phyloP scores from a whole-genome alignment of 2,888 invertebrate species.

The Eupithecia subfuscata region DNA sequence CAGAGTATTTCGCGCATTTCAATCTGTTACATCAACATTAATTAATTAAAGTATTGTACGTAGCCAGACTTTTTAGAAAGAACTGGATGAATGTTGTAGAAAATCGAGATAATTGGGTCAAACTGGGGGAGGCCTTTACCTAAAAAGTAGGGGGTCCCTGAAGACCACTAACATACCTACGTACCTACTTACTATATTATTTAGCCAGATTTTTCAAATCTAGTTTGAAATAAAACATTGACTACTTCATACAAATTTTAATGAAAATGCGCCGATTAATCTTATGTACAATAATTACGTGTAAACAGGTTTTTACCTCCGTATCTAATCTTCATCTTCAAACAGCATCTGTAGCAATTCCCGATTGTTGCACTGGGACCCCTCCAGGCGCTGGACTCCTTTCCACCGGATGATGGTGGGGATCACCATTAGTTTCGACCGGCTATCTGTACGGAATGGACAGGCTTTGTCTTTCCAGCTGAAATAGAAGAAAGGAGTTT shows the following conservation, averaged over 20 bases:
- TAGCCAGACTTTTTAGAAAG: too few species aligned
- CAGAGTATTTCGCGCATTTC: too few species aligned
- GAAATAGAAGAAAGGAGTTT: conserved; percentile 46
- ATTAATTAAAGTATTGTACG: too few species aligned
- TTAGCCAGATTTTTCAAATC: background rate
- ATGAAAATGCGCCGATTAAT: conserved; percentile 24
- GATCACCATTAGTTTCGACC: conserved; percentile 89
- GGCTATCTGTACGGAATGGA: conserved; percentile 90
- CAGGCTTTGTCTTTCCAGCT: conserved; percentile 94
- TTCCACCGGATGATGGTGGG: conserved; percentile 93
- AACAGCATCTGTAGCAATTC: conserved; percentile 92
- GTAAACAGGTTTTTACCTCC: conserved; percentile 1
- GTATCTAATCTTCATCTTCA: conserved; percentile 83
- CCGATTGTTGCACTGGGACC: conserved; percentile 88
- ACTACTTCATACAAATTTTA: conserved; percentile 2
- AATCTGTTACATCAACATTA: too few species aligned
- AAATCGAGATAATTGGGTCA: too few species aligned
- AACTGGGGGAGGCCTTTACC: too few species aligned
- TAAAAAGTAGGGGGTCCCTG: too few species aligned
- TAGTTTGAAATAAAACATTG: background rate
- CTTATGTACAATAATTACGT: conserved; percentile 31
- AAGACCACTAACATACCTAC: too few species aligned
- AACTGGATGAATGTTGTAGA: too few species aligned
- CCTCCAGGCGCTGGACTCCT: conserved; percentile 90
- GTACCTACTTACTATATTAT: background rate